A percentile compares a stretch with the other conserved stretches of the same genome.
These are phyloP conservation scores for Alcis repandata DNA, from an alignment of 2,888 invertebrate genomes.

Conservation along the genomic window DNA sequence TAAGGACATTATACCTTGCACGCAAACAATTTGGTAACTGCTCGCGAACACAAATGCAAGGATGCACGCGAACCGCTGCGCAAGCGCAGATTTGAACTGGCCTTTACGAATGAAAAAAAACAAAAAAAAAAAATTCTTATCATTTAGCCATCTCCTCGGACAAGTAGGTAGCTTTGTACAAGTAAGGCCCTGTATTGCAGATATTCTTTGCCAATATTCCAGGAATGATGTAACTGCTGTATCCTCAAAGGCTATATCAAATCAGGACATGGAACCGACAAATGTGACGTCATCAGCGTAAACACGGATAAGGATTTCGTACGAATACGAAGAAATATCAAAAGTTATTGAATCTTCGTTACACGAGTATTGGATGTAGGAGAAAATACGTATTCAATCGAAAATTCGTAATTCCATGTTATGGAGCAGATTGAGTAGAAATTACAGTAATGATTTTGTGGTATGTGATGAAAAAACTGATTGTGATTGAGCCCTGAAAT, in stretches of 20 bases:
- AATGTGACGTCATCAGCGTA: constrained; percentile 21
- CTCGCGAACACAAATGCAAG: too few relatives aligned
- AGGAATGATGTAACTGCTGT: constrained; percentile 12
- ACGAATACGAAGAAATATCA: constrained; percentile 13
- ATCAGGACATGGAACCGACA: constrained; percentile 14
- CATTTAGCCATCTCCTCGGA: neutral
- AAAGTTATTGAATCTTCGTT: constrained; percentile 22
- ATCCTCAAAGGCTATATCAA: too few relatives aligned
- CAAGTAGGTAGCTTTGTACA: neutral
- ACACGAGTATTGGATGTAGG: constrained; percentile 6
- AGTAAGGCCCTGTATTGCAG: neutral
- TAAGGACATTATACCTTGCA: too few relatives aligned
- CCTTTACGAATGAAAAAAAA: too few relatives aligned
- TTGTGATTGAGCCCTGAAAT: neutral
- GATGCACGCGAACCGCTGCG: too few relatives aligned
- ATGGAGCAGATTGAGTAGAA: neutral
- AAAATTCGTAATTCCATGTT: neutral
- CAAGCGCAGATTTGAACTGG: too few relatives aligned
- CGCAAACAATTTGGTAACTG: too few relatives aligned
- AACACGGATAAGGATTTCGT: constrained; percentile 11
- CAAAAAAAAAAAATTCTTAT: neutral
- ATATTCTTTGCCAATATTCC: constrained; percentile 18
- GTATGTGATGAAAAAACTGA: neutral
- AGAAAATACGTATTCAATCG: constrained; percentile 13
- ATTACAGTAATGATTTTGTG: neutral